phyloP scores from a whole-genome alignment of 2,113 vertebrate species.

The Ophthalmolycus amberensis region DNA sequence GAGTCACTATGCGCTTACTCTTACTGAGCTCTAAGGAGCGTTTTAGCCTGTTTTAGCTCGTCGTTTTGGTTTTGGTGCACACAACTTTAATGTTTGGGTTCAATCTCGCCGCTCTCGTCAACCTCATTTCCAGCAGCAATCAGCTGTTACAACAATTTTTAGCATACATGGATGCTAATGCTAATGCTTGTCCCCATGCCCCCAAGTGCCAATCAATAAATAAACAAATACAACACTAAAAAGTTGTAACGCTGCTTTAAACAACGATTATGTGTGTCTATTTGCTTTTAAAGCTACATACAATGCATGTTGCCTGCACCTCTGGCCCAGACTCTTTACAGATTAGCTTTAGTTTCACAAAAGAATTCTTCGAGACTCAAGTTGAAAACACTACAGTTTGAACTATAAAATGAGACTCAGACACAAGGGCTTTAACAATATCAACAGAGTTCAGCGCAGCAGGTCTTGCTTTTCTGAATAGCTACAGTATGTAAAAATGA shows the following conservation, averaged over 20 bases:
- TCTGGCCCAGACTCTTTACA: neutral
- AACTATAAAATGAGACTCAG: neutral
- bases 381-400: neutral
- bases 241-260: neutral
- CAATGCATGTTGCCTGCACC: neutral
- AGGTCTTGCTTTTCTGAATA: conserved; percentile 24
- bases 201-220: neutral
- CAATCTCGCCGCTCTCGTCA: neutral
- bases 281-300: neutral
- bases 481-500: conserved; percentile 27
- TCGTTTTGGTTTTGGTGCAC: neutral
- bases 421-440: conserved; percentile 4
- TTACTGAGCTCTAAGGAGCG: too few species aligned
- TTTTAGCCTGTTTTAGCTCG: neutral
- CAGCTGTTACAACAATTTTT: neutral
- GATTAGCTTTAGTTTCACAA: neutral
- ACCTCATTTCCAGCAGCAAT: neutral
- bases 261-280: neutral
- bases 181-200: neutral
- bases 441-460: conserved; percentile 16
- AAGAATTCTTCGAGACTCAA: neutral
- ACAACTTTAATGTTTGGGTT: neutral
- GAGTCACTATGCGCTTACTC: neutral
- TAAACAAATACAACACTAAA: neutral
- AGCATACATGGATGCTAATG: neutral